Conservation (phyloP, 1,140 invertebrate genomes). For the Maniola jurtina region DNA sequence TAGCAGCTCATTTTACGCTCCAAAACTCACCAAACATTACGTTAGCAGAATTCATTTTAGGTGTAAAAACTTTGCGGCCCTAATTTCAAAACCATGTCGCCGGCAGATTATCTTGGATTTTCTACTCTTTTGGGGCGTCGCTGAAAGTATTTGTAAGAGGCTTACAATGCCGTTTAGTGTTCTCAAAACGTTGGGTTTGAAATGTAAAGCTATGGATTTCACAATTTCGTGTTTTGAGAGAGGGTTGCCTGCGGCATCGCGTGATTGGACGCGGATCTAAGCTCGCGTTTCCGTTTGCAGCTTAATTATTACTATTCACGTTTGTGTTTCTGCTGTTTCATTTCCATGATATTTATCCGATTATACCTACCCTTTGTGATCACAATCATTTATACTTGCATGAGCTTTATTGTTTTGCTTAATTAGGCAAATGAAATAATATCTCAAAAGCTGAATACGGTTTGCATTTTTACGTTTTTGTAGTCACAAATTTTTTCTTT, state of each 20-base stretch:
- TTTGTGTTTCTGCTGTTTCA: not conserved
- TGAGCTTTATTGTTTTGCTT: too few relatives aligned
- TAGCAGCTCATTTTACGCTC: too few relatives aligned
- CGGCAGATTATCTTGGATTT: constrained; percentile 57
- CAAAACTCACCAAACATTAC: not conserved
- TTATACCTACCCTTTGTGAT: too few relatives aligned
- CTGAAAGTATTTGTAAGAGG: constrained; percentile 53
- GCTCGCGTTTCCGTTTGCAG: not conserved
- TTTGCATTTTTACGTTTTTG: too few relatives aligned
- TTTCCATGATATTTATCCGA: not conserved
- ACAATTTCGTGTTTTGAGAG: constrained; percentile 22
- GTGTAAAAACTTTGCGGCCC: constrained; percentile 45
- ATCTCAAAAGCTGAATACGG: too few relatives aligned
- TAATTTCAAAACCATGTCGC: constrained; percentile 60
- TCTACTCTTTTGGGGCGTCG: constrained; percentile 44
- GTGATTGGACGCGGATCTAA: constrained; percentile 10
- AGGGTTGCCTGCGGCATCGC: constrained; percentile 5
- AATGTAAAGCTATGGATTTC: constrained; percentile 34
- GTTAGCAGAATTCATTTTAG: constrained; percentile 28
- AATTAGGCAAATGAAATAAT: too few relatives aligned
- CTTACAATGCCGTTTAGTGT: constrained; percentile 50
- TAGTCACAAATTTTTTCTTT: too few relatives aligned
- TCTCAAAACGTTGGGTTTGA: constrained; percentile 33
- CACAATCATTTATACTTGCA: too few relatives aligned
- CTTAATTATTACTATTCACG: not conserved